Evolutionary conservation across 2,797 vertebrate species (phyloP).

Genomic region (Cetoscarus ocellatus): DNA sequence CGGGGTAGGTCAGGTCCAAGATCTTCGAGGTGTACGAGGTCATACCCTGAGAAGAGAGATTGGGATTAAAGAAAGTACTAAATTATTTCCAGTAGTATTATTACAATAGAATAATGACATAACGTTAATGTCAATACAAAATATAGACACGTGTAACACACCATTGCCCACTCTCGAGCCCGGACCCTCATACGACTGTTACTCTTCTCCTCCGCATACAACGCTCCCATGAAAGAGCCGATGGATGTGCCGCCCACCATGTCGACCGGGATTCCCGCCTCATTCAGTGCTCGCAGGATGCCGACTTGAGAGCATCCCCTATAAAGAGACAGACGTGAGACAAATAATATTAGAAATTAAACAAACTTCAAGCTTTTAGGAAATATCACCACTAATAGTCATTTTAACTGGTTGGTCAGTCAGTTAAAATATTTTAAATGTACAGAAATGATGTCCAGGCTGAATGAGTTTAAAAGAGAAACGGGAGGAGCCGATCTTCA

Average conservation of each 20-base stretch:
- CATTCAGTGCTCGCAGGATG: conserved; percentile 89
- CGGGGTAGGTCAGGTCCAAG: conserved; percentile 93
- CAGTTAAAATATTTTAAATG: too few relatives aligned
- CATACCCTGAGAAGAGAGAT: conserved; percentile 85
- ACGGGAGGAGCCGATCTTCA: too few relatives aligned
- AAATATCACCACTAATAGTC: background rate
- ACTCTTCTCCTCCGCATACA: conserved; percentile 94
- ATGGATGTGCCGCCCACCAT: conserved; percentile 95
- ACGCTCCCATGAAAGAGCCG: conserved; percentile 92
- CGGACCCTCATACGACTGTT: conserved; percentile 90
- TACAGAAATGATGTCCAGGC: too few relatives aligned
- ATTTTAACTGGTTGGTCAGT: background rate
- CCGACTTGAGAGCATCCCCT: conserved; percentile 96
- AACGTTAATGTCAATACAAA: too few relatives aligned
- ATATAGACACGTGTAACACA: conserved; percentile 66
- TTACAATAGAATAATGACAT: too few relatives aligned
- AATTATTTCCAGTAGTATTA: too few relatives aligned
- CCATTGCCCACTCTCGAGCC: conserved; percentile 94
- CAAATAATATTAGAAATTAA: background rate
- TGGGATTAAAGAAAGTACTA: too few relatives aligned
- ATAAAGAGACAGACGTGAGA: conserved; percentile 11
- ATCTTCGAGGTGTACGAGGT: conserved; percentile 90
- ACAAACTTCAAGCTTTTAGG: background rate
- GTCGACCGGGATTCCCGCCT: conserved; percentile 92
- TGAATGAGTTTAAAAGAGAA: too few relatives aligned